Conservation (phyloP, 2,113 vertebrate genomes). For the Caranx ignobilis region DNA sequence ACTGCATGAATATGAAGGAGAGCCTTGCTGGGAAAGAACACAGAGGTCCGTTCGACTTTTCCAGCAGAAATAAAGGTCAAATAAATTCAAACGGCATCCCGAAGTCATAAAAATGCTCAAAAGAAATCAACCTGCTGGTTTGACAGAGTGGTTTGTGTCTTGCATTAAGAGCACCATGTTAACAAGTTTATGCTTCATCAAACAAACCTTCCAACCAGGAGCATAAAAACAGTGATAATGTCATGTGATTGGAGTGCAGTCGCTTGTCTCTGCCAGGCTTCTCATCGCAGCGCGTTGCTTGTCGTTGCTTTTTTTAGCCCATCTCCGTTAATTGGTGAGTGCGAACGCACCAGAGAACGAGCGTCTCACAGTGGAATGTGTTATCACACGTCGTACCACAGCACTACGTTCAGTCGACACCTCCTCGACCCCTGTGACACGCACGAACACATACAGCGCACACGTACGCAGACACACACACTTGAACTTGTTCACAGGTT, state of each 20-base stretch:
- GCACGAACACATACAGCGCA: conserved; percentile 4
- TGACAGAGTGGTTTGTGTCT: conserved; percentile 12
- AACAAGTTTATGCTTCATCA: neutral
- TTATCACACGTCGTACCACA: conserved; percentile 65
- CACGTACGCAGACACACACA: conserved; percentile 26
- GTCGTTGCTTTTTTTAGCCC: conserved; percentile 70
- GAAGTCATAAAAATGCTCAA: conserved; percentile 1
- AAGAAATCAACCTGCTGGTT: conserved; percentile 8
- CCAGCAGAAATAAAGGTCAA: conserved; percentile 45
- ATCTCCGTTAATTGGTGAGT: conserved; percentile 80
- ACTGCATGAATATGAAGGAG: conserved; percentile 45
- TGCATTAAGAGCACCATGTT: neutral
- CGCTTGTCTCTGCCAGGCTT: conserved; percentile 16
- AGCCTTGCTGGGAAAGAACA: conserved; percentile 19
- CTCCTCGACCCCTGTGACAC: conserved; percentile 60
- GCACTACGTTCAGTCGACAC: conserved; percentile 60
- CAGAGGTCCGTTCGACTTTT: conserved; percentile 44
- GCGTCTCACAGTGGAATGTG: conserved; percentile 71
- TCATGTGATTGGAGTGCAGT: conserved; percentile 16
- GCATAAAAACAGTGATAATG: conserved; percentile 2
- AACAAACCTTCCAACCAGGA: neutral
- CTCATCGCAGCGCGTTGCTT: conserved; percentile 38
- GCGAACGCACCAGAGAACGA: conserved; percentile 65
- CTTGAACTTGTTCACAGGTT: conserved; percentile 58
- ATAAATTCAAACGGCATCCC: conserved; percentile 27